A percentile compares a stretch with the other conserved stretches of the same genome.
Conservation (phyloP, 1,140 invertebrate species). For the Anthonomus grandis region DNA sequence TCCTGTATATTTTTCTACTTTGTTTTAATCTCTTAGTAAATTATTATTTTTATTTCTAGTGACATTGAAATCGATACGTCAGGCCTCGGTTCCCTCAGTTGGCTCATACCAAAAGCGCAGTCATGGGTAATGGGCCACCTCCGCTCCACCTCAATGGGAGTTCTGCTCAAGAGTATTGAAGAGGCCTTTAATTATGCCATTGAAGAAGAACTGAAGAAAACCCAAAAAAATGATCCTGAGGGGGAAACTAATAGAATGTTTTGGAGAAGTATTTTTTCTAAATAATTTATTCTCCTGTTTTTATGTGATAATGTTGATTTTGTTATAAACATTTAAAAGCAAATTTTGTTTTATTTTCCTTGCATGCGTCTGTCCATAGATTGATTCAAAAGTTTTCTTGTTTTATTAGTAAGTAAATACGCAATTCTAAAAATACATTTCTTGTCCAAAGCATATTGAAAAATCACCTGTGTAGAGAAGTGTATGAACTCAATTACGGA, state of each 20-base stretch:
- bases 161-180: constrained; percentile 30
- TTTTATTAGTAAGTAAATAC: no score
- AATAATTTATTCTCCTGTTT: background rate
- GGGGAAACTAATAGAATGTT: constrained; percentile 3
- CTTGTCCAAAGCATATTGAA: no score
- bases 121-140: constrained; percentile 39
- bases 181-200: constrained; percentile 33
- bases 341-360: no score
- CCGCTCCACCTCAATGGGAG: constrained; percentile 22
- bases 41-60: constrained; percentile 30
- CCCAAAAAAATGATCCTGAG: background rate
- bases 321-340: no score
- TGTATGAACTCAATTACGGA: no score
- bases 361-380: no score
- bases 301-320: no score
- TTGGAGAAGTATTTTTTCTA: constrained; percentile 14
- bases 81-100: constrained; percentile 38
- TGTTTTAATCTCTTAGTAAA: no score
- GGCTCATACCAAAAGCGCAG: constrained; percentile 32
- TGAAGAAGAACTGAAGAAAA: constrained; percentile 21
- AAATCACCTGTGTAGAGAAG: no score
- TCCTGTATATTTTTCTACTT: no score
- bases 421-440: no score
- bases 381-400: no score
- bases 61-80: constrained; percentile 37